Percentiles rank a stretch among this genome's conserved stretches.
phyloP scores from a whole-genome alignment of 2,888 invertebrate species.

The Meloe dianella region DNA sequence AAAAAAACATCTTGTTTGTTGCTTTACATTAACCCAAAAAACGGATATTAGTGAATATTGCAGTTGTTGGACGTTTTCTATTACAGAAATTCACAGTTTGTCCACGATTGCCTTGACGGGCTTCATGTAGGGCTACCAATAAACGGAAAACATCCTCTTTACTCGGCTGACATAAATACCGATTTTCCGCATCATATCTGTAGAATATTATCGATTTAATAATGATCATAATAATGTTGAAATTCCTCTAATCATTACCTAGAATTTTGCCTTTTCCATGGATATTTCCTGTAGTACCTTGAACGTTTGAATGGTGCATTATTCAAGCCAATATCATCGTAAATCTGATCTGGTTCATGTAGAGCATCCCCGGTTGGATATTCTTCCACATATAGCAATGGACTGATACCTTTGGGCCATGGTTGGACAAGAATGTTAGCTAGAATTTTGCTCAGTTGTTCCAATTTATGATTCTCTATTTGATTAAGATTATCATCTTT shows the following conservation, averaged over 20 bases:
- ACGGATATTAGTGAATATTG: slow-evolving; percentile 69
- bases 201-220: slow-evolving; percentile 23
- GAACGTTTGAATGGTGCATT: slow-evolving; percentile 59
- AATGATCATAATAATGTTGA: too few relatives aligned
- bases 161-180: slow-evolving; percentile 68
- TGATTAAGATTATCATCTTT: slow-evolving; percentile 22
- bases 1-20: slow-evolving; percentile 57
- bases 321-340: slow-evolving; percentile 18
- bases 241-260: slow-evolving; percentile 32
- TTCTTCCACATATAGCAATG: slow-evolving; percentile 55
- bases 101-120: slow-evolving; percentile 63
- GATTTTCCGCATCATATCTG: slow-evolving; percentile 65
- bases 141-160: slow-evolving; percentile 68
- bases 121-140: slow-evolving; percentile 67
- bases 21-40: slow-evolving; percentile 60
- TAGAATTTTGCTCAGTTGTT: slow-evolving; percentile 37
- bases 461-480: slow-evolving; percentile 34
- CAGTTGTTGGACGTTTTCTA: slow-evolving; percentile 65
- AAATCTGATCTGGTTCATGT: slow-evolving; percentile 7
- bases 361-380: slow-evolving; percentile 22
- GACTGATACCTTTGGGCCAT: slow-evolving; percentile 52
- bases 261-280: slow-evolving; percentile 67
- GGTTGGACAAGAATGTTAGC: slow-evolving; percentile 47
- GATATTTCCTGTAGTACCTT: slow-evolving; percentile 67
- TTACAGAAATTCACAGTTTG: slow-evolving; percentile 69